Conservation (phyloP, 2,797 vertebrate genomes). For the Acipenser ruthenus region DNA sequence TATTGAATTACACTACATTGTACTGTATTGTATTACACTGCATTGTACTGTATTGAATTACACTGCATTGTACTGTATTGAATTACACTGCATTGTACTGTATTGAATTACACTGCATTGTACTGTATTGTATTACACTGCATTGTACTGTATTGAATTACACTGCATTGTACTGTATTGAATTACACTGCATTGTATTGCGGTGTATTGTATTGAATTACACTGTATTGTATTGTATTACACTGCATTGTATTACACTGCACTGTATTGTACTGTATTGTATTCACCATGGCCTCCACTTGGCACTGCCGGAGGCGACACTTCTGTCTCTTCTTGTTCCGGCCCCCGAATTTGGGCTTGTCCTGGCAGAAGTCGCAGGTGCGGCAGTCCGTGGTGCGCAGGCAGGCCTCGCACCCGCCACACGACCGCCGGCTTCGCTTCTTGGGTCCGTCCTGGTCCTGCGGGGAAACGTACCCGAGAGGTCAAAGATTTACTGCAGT, state of each 20-base stretch:
- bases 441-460: slow-evolving; percentile 48
- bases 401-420: slow-evolving; percentile 74
- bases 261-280: neutral
- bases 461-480: neutral
- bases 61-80: neutral
- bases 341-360: slow-evolving; percentile 87
- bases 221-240: too few species aligned
- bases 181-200: neutral
- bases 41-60: neutral
- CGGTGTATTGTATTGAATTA: too few species aligned
- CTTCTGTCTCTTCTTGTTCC: slow-evolving; percentile 84
- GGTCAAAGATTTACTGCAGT: too few species aligned
- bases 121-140: too few species aligned
- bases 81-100: neutral
- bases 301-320: slow-evolving; percentile 61
- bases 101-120: too few species aligned
- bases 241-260: neutral
- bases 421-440: slow-evolving; percentile 71
- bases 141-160: neutral
- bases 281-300: neutral
- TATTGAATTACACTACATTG: neutral
- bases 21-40: neutral
- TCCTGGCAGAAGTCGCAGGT: slow-evolving; percentile 81
- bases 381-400: slow-evolving; percentile 73
- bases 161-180: neutral